Evolutionary conservation across 2,113 vertebrate genomes (phyloP).

Genomic region (Scolopax mira): DNA sequence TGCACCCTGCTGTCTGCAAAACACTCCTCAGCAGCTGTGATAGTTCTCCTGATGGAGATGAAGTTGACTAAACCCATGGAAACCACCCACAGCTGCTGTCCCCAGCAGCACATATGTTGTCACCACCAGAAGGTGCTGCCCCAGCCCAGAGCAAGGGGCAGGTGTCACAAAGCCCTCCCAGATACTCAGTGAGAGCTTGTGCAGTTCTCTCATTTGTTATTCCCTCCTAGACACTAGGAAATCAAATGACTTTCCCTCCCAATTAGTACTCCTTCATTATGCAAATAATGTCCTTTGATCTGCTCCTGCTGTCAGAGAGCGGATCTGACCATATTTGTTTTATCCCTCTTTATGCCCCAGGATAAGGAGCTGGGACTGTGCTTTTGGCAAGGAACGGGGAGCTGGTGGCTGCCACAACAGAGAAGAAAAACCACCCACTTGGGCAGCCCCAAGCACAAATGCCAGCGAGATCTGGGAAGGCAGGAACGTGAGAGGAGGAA

Average conservation of each 20-base stretch:
- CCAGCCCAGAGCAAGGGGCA: neutral
- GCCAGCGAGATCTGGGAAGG: neutral
- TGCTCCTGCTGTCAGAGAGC: conserved; percentile 48
- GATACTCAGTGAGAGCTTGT: neutral
- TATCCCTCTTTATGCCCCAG: neutral
- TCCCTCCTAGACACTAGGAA: conserved; percentile 46
- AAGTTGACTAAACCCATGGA: neutral
- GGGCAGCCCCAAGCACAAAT: neutral
- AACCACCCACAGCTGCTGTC: neutral
- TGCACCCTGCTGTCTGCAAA: neutral
- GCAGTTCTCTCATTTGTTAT: conserved; percentile 14
- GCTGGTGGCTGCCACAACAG: neutral
- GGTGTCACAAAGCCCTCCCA: neutral
- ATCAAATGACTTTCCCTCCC: conserved; percentile 49
- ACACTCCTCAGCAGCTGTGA: accelerated
- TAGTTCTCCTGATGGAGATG: neutral
- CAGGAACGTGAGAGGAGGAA: neutral
- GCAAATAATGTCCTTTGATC: conserved; percentile 66
- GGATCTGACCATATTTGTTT: conserved; percentile 42
- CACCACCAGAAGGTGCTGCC: neutral
- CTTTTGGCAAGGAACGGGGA: neutral
- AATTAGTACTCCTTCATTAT: conserved; percentile 65
- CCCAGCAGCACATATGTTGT: neutral
- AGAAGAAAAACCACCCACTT: neutral
- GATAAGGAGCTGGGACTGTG: neutral